Percentiles rank a stretch among this genome's conserved stretches.
These are phyloP conservation scores for Berghia stephanieae DNA, from an alignment of 1,140 invertebrate genomes.

Conservation along the genomic window DNA sequence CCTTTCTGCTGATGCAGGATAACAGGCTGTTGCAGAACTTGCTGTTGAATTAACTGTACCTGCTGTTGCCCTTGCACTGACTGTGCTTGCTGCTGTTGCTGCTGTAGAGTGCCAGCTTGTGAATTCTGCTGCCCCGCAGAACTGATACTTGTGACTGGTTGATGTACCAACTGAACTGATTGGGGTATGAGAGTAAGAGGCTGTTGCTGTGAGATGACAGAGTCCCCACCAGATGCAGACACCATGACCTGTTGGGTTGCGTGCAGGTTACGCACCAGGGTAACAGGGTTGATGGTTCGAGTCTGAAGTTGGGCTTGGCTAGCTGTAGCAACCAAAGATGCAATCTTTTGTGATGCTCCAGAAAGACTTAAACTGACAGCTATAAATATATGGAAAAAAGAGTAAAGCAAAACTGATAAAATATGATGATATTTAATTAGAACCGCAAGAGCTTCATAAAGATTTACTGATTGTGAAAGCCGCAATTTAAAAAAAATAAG, in stretches of 20 bases:
- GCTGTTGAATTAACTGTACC: conserved; percentile 21
- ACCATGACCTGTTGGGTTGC: conserved; percentile 16
- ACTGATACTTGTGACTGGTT: background rate
- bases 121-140: background rate
- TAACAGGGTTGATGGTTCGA: conserved; percentile 25
- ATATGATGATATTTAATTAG: too few species aligned
- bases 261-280: conserved; percentile 19
- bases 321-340: conserved; percentile 38
- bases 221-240: background rate
- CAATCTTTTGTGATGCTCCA: conserved; percentile 38
- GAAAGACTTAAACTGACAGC: conserved; percentile 31
- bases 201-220: background rate
- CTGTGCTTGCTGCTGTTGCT: background rate
- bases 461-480: too few species aligned
- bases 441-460: too few species aligned
- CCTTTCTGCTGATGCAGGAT: conserved; percentile 18
- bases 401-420: conserved; percentile 29
- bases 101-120: background rate
- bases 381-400: too few species aligned
- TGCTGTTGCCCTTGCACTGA: too few species aligned
- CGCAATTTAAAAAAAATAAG: too few species aligned
- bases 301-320: conserved; percentile 42
- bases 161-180: background rate
- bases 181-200: background rate
- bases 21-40: conserved; percentile 26